These are phyloP conservation scores for Laupala kohalensis DNA, from an alignment of 1,140 invertebrate species.

Conservation along the genomic window DNA sequence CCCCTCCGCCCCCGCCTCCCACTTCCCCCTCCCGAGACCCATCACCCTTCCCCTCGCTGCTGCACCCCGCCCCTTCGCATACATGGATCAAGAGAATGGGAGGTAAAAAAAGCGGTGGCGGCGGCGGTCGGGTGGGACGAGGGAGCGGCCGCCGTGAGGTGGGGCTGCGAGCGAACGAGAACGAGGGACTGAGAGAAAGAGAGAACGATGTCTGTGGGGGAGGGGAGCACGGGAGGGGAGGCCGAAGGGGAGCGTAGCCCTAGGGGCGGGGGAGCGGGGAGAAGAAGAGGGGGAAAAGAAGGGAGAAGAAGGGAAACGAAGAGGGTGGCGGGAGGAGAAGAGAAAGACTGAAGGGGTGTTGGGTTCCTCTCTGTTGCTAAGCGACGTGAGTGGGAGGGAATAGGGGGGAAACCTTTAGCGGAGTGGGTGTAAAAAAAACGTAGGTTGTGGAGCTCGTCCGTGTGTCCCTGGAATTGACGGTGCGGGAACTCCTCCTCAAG, in stretches of 20 bases:
- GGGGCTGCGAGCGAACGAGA: not conserved
- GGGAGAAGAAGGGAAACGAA: not conserved
- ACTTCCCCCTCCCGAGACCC: too few species aligned
- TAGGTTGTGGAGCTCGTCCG: not conserved
- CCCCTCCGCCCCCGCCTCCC: too few species aligned
- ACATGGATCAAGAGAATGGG: conserved; percentile 11
- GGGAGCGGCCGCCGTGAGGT: not conserved
- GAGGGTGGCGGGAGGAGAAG: not conserved
- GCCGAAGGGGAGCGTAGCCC: too few species aligned
- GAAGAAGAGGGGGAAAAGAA: not conserved
- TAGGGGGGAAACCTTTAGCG: not conserved
- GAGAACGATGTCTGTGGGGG: not conserved
- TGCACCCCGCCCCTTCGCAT: not conserved
- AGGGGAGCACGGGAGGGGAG: not conserved
- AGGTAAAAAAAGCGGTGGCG: conserved; percentile 11
- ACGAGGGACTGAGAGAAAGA: too few species aligned
- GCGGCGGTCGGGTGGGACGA: conserved; percentile 1
- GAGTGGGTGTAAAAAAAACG: conserved; percentile 1
- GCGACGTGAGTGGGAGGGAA: not conserved
- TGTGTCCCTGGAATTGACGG: not conserved
- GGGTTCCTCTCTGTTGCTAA: conserved; percentile 8
- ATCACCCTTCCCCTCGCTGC: not conserved
- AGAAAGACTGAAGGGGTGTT: not conserved
- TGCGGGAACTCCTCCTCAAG: not conserved
- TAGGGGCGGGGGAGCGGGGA: not conserved